Conservation (phyloP, 2,113 vertebrate genomes). For the Columbina picui region DNA sequence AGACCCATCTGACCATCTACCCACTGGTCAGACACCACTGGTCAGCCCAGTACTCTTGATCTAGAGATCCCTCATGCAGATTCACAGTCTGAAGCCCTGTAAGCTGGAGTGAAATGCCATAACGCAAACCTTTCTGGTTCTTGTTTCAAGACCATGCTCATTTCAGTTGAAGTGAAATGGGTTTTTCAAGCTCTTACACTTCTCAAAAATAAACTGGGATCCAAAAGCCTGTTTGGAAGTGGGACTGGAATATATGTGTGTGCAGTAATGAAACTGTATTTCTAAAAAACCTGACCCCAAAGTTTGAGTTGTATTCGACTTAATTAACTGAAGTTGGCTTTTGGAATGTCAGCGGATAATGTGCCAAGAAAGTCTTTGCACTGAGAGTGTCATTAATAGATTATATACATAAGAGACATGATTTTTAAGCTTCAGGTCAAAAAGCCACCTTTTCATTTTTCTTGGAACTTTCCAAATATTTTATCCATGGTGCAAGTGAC, state of each 20-base stretch:
- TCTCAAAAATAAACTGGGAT: not conserved
- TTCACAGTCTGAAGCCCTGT: not conserved
- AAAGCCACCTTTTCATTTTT: constrained; percentile 12
- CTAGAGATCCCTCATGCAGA: not conserved
- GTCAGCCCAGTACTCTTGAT: not conserved
- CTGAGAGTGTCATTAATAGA: constrained; percentile 42
- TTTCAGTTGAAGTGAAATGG: not conserved
- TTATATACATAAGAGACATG: constrained; percentile 38
- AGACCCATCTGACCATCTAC: not conserved
- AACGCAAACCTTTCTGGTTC: not conserved
- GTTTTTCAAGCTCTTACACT: not conserved
- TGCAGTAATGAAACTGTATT: not conserved
- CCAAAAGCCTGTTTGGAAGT: not conserved
- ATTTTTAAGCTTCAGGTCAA: constrained; percentile 53
- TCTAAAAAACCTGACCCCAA: not conserved
- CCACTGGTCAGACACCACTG: not conserved
- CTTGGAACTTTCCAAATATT: constrained; percentile 15
- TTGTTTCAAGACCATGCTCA: not conserved
- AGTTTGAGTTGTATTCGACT: not conserved
- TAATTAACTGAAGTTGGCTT: constrained; percentile 22
- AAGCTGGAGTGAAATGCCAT: not conserved
- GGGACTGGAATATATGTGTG: not conserved
- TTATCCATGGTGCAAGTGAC: constrained; percentile 6
- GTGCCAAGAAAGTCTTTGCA: constrained; percentile 37
- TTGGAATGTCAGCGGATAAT: constrained; percentile 21